These are phyloP conservation scores for Rachycentron canadum DNA, from an alignment of 2,797 vertebrate genomes.

Conservation along the genomic window DNA sequence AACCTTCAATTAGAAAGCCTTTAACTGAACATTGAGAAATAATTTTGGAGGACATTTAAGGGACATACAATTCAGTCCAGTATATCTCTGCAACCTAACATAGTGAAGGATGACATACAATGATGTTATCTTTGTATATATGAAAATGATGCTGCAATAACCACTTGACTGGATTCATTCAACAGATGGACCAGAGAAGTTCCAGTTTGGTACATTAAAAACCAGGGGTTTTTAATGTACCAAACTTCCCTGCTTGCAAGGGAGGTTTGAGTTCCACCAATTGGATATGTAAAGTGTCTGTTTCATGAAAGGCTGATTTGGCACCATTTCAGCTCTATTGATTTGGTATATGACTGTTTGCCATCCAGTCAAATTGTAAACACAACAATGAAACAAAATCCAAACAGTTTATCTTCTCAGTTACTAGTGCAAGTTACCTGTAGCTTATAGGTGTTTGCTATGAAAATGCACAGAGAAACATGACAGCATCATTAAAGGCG, in stretches of 20 bases:
- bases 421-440: not conserved
- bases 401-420: slow-evolving; percentile 29
- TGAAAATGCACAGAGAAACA: slow-evolving; percentile 12
- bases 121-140: not conserved
- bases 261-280: not conserved
- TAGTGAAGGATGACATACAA: not conserved
- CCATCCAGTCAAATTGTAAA: slow-evolving; percentile 14
- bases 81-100: not conserved
- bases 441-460: slow-evolving; percentile 8
- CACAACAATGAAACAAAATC: slow-evolving; percentile 12
- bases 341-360: slow-evolving; percentile 18
- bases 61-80: not conserved
- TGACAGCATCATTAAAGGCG: slow-evolving; percentile 13
- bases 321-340: slow-evolving; percentile 32
- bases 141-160: not conserved
- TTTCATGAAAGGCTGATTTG: slow-evolving; percentile 19
- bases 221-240: not conserved
- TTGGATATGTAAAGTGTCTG: not conserved
- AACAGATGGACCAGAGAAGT: not conserved
- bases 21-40: not conserved
- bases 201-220: too few species aligned
- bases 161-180: not conserved
- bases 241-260: not conserved
- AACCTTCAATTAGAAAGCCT: slow-evolving; percentile 17
- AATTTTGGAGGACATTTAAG: not conserved